These are phyloP conservation scores for Diplodus puntazzo DNA, from an alignment of 2,797 vertebrate species.

Conservation along the genomic window DNA sequence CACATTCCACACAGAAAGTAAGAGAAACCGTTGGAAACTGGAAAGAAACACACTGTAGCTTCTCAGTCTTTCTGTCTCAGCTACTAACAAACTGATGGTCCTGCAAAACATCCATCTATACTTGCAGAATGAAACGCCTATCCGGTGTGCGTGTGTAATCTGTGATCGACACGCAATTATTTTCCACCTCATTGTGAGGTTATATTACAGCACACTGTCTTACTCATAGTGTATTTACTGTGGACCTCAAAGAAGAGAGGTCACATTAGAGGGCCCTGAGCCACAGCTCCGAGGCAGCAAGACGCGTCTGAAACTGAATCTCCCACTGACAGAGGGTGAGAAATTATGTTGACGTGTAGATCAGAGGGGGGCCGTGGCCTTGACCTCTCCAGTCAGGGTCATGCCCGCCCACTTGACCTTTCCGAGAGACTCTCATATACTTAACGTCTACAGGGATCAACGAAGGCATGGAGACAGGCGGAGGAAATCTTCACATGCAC, in stretches of 20 bases:
- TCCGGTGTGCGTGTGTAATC: not conserved
- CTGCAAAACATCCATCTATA: not conserved
- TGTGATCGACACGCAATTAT: not conserved
- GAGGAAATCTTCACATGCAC: slow-evolving; percentile 17
- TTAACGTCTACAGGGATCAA: slow-evolving; percentile 51
- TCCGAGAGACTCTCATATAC: slow-evolving; percentile 57
- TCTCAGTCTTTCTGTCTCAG: not conserved
- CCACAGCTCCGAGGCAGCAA: slow-evolving; percentile 32
- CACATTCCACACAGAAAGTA: not conserved
- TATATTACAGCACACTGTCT: not conserved
- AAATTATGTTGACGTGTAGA: slow-evolving; percentile 75
- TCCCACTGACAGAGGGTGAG: slow-evolving; percentile 75
- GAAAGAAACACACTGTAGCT: not conserved
- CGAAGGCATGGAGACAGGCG: slow-evolving; percentile 10
- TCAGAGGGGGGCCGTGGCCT: slow-evolving; percentile 64
- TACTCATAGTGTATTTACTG: slow-evolving; percentile 31
- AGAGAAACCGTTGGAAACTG: not conserved
- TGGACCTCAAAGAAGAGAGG: slow-evolving; percentile 20
- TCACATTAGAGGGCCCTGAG: slow-evolving; percentile 23
- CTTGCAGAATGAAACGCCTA: not conserved
- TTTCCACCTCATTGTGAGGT: not conserved
- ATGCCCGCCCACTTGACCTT: slow-evolving; percentile 65
- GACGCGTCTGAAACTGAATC: slow-evolving; percentile 63
- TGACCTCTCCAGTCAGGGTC: slow-evolving; percentile 73
- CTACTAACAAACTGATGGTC: not conserved